phyloP scores from a whole-genome alignment of 2,888 invertebrate genomes.

The Cephus sareptanus region DNA sequence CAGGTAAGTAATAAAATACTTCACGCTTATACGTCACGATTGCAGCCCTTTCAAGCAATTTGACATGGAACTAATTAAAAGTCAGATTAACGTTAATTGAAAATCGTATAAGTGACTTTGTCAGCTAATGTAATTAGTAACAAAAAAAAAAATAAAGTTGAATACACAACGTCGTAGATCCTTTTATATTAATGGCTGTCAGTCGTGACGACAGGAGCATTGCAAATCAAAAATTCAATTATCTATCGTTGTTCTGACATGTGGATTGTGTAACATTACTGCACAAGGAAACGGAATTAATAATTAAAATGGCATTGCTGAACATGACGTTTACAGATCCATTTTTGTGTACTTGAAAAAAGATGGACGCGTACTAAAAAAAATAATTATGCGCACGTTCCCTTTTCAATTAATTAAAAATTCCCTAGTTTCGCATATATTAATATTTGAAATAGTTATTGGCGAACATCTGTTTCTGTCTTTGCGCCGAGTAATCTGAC shows the following conservation, averaged over 20 bases:
- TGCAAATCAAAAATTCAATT: not conserved
- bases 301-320: not conserved
- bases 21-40: not conserved
- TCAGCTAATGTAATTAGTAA: not conserved
- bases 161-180: not conserved
- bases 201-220: not conserved
- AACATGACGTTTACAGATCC: not conserved
- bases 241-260: not conserved
- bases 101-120: not conserved
- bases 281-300: not conserved
- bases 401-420: not conserved
- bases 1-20: not conserved
- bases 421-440: not conserved
- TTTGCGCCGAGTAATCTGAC: not conserved
- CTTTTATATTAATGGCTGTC: not conserved
- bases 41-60: not conserved
- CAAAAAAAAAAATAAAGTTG: not conserved
- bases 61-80: not conserved
- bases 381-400: no score
- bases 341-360: not conserved
- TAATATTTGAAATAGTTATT: not conserved
- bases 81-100: not conserved
- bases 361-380: not conserved
- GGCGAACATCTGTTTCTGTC: not conserved
- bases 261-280: not conserved